phyloP scores from a whole-genome alignment of 2,113 vertebrate species.

The Hypanus sabinus region DNA sequence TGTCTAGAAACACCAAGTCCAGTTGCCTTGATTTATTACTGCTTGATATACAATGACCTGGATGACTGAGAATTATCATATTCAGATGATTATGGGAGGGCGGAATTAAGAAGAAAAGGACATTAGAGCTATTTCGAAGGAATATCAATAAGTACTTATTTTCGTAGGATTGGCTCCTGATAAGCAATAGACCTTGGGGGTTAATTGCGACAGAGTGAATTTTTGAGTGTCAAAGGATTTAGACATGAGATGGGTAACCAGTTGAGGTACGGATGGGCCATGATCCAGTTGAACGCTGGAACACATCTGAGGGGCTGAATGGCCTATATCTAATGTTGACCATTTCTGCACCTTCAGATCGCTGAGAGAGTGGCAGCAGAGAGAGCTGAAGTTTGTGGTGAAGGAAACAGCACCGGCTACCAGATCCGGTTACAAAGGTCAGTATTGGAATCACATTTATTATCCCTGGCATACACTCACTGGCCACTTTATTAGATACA shows the following conservation, averaged over 20 bases:
- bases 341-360: constrained; percentile 61
- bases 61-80: too few species aligned
- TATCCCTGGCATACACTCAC: too few species aligned
- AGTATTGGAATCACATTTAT: constrained; percentile 29
- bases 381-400: constrained; percentile 79
- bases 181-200: background rate
- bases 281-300: background rate
- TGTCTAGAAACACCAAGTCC: too few species aligned
- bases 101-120: background rate
- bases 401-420: constrained; percentile 83
- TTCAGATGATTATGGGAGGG: too few species aligned
- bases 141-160: background rate
- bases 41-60: too few species aligned
- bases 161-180: background rate
- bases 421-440: constrained; percentile 95
- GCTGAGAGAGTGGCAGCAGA: constrained; percentile 90
- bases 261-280: background rate
- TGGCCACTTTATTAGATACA: too few species aligned
- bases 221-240: background rate
- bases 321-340: background rate
- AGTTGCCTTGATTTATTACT: too few species aligned
- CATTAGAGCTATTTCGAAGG: background rate
- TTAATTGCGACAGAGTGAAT: background rate
- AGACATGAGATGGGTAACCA: background rate
- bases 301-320: background rate